Evolutionary conservation across 2,113 vertebrate species (phyloP).

Genomic region (Etheostoma cragini): DNA sequence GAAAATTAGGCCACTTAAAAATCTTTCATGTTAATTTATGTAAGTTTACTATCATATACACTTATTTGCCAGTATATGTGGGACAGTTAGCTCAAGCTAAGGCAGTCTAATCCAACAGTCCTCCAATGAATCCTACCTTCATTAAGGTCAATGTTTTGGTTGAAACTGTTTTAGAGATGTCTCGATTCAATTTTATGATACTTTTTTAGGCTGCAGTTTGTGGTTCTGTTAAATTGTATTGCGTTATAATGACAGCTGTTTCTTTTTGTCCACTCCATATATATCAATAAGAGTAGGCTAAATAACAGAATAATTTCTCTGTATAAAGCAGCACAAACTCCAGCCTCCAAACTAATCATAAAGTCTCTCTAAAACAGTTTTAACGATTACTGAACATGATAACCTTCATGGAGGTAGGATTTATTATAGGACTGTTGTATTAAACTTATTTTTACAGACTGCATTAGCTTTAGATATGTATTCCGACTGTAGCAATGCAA

Average conservation of each 20-base stretch:
- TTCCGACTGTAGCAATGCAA: not conserved
- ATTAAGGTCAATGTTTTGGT: not conserved
- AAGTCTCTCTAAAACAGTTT: not conserved
- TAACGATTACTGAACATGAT: not conserved
- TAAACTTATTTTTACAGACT: not conserved
- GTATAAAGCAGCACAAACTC: not conserved
- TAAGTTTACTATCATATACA: not conserved
- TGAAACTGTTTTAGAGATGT: not conserved
- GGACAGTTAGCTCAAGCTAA: not conserved
- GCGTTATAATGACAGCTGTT: not conserved
- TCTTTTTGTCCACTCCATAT: not conserved
- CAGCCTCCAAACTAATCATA: not conserved
- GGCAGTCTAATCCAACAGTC: not conserved
- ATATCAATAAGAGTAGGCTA: not conserved
- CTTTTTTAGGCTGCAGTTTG: not conserved
- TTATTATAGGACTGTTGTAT: not conserved
- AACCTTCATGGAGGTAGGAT: not conserved
- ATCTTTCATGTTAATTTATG: not conserved
- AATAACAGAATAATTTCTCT: not conserved
- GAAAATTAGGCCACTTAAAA: not conserved
- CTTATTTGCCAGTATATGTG: not conserved
- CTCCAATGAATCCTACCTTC: not conserved
- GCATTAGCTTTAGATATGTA: not conserved
- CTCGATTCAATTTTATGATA: not conserved
- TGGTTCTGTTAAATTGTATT: not conserved